Percentiles rank a stretch among this genome's conserved stretches.
Conservation (phyloP, 2,113 vertebrate species). For the Neodon shergylaensis region DNA sequence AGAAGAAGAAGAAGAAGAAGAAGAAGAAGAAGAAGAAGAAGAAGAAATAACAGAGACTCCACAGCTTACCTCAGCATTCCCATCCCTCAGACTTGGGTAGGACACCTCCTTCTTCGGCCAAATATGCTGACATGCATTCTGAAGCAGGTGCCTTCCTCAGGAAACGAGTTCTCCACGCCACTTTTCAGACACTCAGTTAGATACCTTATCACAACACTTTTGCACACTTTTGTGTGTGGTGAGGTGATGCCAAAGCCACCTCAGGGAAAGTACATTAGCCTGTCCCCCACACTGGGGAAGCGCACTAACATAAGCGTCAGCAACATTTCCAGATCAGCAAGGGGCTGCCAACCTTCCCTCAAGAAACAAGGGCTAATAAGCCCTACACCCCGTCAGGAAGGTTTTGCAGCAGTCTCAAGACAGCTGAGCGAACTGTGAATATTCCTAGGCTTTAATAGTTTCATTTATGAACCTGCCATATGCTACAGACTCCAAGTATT, state of each 20-base stretch:
- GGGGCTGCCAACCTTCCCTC: background rate
- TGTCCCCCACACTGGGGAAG: background rate
- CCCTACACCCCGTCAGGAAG: background rate
- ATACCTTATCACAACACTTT: background rate
- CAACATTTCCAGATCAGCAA: background rate
- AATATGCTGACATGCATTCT: background rate
- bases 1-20: no score
- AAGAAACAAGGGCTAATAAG: background rate
- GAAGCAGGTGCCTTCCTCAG: background rate
- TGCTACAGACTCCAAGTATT: constrained; percentile 37
- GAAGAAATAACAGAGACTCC: background rate
- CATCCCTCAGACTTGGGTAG: background rate
- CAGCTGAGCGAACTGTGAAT: background rate
- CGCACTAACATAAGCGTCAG: background rate
- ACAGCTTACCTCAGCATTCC: background rate
- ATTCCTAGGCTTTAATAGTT: background rate
- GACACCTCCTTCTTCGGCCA: background rate
- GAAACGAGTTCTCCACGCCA: background rate
- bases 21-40: no score
- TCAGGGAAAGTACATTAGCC: background rate
- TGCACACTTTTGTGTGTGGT: background rate
- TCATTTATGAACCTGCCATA: constrained; percentile 37
- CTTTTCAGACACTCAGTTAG: background rate
- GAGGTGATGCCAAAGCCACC: background rate
- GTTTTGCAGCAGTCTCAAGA: constrained; percentile 14